These are phyloP conservation scores for Noctilio leporinus DNA, from an alignment of 2,113 vertebrate genomes.

Conservation along the genomic window DNA sequence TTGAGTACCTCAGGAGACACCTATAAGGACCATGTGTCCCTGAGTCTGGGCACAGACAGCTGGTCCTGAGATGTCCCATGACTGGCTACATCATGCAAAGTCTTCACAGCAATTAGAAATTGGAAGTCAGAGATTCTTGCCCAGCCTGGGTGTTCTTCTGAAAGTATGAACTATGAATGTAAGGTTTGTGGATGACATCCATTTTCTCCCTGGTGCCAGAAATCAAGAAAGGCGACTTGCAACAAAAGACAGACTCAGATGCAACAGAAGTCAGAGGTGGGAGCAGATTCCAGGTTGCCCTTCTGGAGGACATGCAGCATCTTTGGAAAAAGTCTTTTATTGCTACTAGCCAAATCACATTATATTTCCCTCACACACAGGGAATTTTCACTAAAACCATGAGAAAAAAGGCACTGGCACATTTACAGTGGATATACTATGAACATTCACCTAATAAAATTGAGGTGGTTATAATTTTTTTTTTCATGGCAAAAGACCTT, in stretches of 20 bases:
- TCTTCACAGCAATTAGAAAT: accelerated
- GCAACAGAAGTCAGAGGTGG: accelerated
- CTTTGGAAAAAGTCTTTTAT: too few species aligned
- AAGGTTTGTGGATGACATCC: accelerated
- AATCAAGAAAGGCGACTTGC: accelerated
- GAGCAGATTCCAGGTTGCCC: accelerated
- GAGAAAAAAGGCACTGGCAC: accelerated
- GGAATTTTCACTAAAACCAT: accelerated
- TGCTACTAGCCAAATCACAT: too few species aligned
- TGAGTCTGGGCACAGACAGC: not conserved
- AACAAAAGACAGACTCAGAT: accelerated
- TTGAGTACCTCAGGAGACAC: not conserved
- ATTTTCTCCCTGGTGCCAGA: not conserved
- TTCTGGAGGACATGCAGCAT: accelerated
- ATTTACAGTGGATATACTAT: accelerated
- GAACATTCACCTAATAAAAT: too few species aligned
- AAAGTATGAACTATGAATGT: accelerated
- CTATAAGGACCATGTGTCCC: accelerated
- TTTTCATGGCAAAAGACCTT: not conserved
- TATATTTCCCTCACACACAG: not conserved
- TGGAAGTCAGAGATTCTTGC: not conserved
- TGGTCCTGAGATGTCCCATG: not conserved
- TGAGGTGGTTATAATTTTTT: not conserved
- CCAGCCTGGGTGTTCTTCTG: not conserved
- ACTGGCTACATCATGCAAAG: accelerated